These are phyloP conservation scores for Leptobrachium leishanense DNA, from an alignment of 2,113 vertebrate genomes.

Conservation along the genomic window DNA sequence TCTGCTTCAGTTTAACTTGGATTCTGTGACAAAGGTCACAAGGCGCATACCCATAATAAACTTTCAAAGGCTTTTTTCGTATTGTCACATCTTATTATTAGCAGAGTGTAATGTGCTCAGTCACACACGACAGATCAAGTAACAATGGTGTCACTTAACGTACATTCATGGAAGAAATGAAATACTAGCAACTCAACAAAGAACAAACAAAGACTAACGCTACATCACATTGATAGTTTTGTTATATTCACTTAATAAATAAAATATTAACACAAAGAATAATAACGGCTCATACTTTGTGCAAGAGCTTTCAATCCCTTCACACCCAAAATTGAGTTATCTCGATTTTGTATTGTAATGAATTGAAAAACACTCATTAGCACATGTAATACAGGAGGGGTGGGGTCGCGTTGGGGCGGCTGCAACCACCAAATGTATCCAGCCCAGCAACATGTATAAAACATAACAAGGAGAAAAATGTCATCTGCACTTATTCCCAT, in stretches of 20 bases:
- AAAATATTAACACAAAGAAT: too few species aligned
- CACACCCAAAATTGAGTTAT: background rate
- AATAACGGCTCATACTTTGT: background rate
- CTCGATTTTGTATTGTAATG: background rate
- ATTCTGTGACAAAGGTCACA: slow-evolving; percentile 21
- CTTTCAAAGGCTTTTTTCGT: slow-evolving; percentile 34
- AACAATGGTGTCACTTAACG: slow-evolving; percentile 28
- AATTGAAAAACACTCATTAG: background rate
- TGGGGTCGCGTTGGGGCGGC: too few species aligned
- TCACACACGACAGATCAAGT: slow-evolving; percentile 36
- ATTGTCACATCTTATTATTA: slow-evolving; percentile 37
- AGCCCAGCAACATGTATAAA: too few species aligned
- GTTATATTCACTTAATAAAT: background rate
- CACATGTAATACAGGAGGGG: too few species aligned
- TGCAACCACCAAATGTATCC: too few species aligned
- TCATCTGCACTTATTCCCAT: too few species aligned
- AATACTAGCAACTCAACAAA: slow-evolving; percentile 33
- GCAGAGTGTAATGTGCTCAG: slow-evolving; percentile 40
- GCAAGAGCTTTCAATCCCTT: background rate
- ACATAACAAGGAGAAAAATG: too few species aligned
- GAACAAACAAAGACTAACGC: slow-evolving; percentile 7
- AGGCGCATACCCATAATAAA: slow-evolving; percentile 25
- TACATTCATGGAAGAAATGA: slow-evolving; percentile 33
- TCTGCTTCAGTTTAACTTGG: slow-evolving; percentile 6
- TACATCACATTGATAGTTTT: background rate